phyloP scores from a whole-genome alignment of 2,797 vertebrate species.

The Meriones psammophilus region DNA sequence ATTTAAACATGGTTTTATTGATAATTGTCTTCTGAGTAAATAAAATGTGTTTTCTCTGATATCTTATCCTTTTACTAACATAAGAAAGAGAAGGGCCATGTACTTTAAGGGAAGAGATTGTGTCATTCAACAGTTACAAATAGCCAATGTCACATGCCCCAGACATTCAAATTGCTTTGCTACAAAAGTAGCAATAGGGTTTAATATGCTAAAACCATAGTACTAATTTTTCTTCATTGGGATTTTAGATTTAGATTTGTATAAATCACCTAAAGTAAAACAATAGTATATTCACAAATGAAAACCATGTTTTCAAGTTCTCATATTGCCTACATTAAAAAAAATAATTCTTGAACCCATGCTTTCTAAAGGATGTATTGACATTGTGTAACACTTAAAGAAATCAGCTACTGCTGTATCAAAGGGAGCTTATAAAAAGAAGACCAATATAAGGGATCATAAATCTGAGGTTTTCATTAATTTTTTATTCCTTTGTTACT shows the following conservation, averaged over 20 bases:
- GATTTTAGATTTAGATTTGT: not conserved
- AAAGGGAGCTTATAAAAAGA: slow-evolving; percentile 9
- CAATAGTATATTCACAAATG: slow-evolving; percentile 45
- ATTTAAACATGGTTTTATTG: not conserved
- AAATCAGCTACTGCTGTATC: slow-evolving; percentile 35
- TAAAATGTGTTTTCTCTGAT: not conserved
- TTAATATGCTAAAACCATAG: not conserved
- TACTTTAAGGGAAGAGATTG: not conserved
- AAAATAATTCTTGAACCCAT: not conserved
- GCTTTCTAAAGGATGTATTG: slow-evolving; percentile 68
- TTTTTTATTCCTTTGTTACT: slow-evolving; percentile 46
- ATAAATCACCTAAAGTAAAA: slow-evolving; percentile 7
- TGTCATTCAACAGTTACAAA: not conserved
- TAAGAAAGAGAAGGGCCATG: not conserved
- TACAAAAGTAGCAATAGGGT: accelerated
- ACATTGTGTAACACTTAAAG: slow-evolving; percentile 19
- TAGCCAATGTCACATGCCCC: not conserved
- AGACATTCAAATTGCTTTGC: not conserved
- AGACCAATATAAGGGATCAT: not conserved
- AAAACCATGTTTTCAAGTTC: slow-evolving; percentile 50
- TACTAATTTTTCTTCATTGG: slow-evolving; percentile 25
- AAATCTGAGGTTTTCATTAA: not conserved
- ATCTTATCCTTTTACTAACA: slow-evolving; percentile 1
- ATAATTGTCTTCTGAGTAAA: slow-evolving; percentile 14
- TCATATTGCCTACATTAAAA: slow-evolving; percentile 62